Evolutionary conservation across 2,113 vertebrate species (phyloP), one percentile per base, ranked within the genome.

Genomic region (Oryzias curvinotus): DNA sequence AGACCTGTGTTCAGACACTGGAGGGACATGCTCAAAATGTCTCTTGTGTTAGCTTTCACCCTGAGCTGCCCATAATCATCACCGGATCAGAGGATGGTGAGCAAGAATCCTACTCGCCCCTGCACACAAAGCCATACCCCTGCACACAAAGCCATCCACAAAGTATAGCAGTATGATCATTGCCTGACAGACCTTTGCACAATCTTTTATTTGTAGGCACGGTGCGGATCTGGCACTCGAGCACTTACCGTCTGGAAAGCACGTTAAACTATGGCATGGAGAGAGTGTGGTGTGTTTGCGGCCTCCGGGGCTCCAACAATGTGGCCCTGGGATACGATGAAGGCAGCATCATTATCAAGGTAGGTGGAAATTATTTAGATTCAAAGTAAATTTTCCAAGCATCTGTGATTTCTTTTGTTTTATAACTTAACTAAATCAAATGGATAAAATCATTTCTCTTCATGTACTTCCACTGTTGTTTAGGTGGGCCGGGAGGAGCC

Each of bases 271-370:
- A 99, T 0, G 96, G 97, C 59, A 98, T 99, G 97, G 97, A 99
- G 86, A 87, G 97, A 4, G 97, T 98, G 45, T 99, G 97, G 97
- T 99, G 97, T 63, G 97, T 99, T 73, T 95, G 94, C 12, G 96
- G 96, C 66, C 90, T 98, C 1, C 91, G 97, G 36, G 96, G 97
- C 25, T 99, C 97, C 87, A 99, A 99, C 88, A 99, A 95, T 1
- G 95, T 99, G 18, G 96, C 97, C 0, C 75, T 98, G 60, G 97
- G 97, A 1, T 99, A 99, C 19, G 97, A 99, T 21, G 97, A 99
- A 89, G 97, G 97, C 73, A 99, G 97, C 92, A 99, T 99, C 75
- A 99, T 99, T 72, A 95, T 99, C 62, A 99, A 99, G 94, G 97
- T 98, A 91, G 53, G 28, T 12, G 6, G 13, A 76, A 42, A 51